Evolutionary conservation across 2,113 vertebrate species (phyloP), one percentile per base, ranked within the genome.

Genomic region (Pelecanus crispus): DNA sequence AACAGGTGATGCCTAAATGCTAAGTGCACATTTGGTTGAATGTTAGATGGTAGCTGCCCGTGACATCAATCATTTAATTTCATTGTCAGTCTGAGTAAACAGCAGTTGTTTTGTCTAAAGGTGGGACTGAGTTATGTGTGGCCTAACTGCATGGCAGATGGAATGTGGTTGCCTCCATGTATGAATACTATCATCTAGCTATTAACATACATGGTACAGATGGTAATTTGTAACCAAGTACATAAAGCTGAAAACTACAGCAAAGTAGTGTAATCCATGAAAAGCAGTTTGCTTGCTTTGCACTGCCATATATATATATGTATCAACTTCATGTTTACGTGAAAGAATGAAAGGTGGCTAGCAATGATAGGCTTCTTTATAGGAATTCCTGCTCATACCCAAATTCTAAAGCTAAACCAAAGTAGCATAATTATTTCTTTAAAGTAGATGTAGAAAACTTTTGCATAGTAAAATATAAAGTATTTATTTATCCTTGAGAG

Each of bases 151-250:
- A 74, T 52, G 71, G 98, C 98, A 99, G 98, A 99, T 99, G 98
- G 98, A 68, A 98, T 94, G 98, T 78, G 84, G 97, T 94, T 98
- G 98, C 98, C 97, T 98, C 97, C 97, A 80, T 98, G 97, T 97
- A 79, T 97, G 98, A 98, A 98, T 97, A 94, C 97, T 98, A 94
- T 93, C 98, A 96, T 97, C 94, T 95, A 98, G 98, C 98, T 97
- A 98, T 99, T 98, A 98, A 97, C 98, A 98, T 94, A 97, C 97
- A 90, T 97, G 53, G 97, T 98, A 88, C 98, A 99, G 98, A 99
- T 99, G 98, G 99, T 95, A 97, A 96, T 97, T 98, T 97, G 98
- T 97, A 98, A 98, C 98, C 98, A 88, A 98, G 98, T 97, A 90
- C 97, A 98, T 98, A 98, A 98, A 98, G 98, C 97, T 94, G 97